Evolutionary conservation across 53 echinoderm and acorn worm genomes (phyloP), one percentile per base, ranked within the genome.

Genomic region (Actinopyga echinites): DNA sequence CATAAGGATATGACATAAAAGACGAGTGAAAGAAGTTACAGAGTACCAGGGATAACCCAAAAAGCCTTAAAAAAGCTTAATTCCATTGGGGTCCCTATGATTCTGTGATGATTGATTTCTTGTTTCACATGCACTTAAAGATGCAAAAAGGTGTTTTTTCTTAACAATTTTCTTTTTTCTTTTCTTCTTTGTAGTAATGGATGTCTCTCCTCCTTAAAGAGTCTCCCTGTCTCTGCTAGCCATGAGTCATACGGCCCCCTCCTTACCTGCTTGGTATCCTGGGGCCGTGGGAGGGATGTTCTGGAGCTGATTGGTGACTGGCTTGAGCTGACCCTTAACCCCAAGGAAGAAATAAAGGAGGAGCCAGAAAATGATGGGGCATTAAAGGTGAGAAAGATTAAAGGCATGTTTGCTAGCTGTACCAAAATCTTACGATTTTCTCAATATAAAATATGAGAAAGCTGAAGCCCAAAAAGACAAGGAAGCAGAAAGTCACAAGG

Each of bases 241-340:
- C 23, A 86, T 12, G 89, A 90, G 31, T 90, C 92, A 13, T 95
- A 84, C 85, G 89, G 89, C 35, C 93, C 93, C 42, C 85, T 99
- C 34, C 83, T 95, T 11, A 90, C 90, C n/a, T 95, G 99, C 68
- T 62, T 99, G 59, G 88, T 94, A 23, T 82, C 89, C 33, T 99
- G 99, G 99, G 92, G 94, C 30, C 79, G 89, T 45, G 93, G 92
- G 30, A 83, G 85, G 36, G 92, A 94, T 61, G 85, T 95, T 25
- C 68, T 99, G 75, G 87, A 88, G 36, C 88, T 99, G 54, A 91
- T 95, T 69, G 63, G 83, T 90, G 90, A 99, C 69, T 95, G 95
- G 95, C 75, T 95, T 77, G 82, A 80, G 28, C 86, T 85, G 64
- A 69, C 89, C 44, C 63, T 95, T 66, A 86, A 79, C 75, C 28